Conservation (phyloP, 2,888 invertebrate genomes). For the Drosophila gaucha region DNA sequence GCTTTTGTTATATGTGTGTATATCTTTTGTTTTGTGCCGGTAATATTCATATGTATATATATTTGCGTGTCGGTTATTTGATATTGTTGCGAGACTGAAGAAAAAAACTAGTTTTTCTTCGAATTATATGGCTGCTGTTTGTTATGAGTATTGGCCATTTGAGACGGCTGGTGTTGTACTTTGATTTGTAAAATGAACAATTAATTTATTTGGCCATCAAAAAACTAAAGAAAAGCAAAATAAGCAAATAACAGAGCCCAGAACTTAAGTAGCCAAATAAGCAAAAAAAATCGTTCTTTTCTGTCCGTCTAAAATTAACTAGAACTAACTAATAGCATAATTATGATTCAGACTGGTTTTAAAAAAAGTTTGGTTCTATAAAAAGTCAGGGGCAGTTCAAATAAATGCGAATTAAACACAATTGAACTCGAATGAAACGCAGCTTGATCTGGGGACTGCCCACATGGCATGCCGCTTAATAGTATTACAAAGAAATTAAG, state of each 20-base stretch:
- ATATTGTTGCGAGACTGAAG: slow-evolving; percentile 37
- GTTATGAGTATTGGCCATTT: slow-evolving; percentile 20
- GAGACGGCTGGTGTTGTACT: slow-evolving; percentile 23
- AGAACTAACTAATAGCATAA: background rate
- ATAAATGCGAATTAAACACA: slow-evolving; percentile 37
- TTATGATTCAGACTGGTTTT: slow-evolving; percentile 45
- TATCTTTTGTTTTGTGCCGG: slow-evolving; percentile 52
- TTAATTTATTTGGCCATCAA: background rate
- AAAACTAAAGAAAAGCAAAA: too few relatives aligned
- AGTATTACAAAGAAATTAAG: slow-evolving; percentile 53
- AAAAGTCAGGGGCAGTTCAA: slow-evolving; percentile 29
- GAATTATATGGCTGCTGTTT: slow-evolving; percentile 28
- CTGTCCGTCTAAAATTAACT: background rate
- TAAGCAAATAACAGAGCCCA: background rate
- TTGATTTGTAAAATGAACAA: slow-evolving; percentile 21
- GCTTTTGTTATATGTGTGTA: slow-evolving; percentile 26
- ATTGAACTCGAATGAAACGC: slow-evolving; percentile 26
- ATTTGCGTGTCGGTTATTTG: slow-evolving; percentile 29
- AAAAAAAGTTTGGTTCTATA: slow-evolving; percentile 3
- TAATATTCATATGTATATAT: background rate
- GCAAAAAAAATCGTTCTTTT: background rate
- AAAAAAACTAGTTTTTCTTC: slow-evolving; percentile 61
- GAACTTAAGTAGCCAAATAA: background rate
- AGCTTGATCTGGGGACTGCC: slow-evolving; percentile 18
- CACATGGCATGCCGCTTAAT: slow-evolving; percentile 35